These are phyloP conservation scores for Zophobas morio DNA, from an alignment of 1,140 invertebrate genomes.

Conservation along the genomic window DNA sequence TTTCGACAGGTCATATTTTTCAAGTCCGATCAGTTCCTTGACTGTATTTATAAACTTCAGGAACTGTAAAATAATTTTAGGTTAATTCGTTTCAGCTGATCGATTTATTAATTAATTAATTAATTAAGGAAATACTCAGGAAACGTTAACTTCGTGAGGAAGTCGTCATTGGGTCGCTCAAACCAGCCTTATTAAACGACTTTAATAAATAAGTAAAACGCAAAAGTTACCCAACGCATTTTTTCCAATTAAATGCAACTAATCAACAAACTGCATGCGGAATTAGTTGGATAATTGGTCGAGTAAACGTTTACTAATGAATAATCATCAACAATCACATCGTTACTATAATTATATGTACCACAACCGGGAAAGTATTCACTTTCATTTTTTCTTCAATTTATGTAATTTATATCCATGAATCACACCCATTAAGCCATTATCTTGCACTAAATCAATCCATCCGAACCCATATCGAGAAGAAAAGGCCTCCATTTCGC, in stretches of 20 bases:
- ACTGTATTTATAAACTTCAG: conserved; percentile 18
- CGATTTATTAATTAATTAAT: conserved; percentile 12
- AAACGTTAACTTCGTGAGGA: background rate
- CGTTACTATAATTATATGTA: conserved; percentile 10
- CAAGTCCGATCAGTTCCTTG: background rate
- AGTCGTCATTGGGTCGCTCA: background rate
- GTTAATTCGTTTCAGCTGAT: conserved; percentile 31
- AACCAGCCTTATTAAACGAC: background rate
- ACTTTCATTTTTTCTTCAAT: conserved; percentile 12
- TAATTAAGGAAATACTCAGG: background rate
- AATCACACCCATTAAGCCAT: background rate
- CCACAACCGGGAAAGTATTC: background rate
- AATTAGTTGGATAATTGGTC: conserved; percentile 35
- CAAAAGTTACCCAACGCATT: background rate
- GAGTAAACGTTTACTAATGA: conserved; percentile 29
- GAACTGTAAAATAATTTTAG: conserved; percentile 26
- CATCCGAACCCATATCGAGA: conserved; percentile 13
- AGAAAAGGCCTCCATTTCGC: conserved; percentile 26
- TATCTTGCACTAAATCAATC: conserved; percentile 23
- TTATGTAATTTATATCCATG: conserved; percentile 14
- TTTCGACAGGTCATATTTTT: too few species aligned
- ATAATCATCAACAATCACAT: conserved; percentile 14
- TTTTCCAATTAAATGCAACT: background rate
- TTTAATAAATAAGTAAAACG: background rate
- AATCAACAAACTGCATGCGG: conserved; percentile 23